Evolutionary conservation across 1,140 invertebrate species (phyloP).

Genomic region (Drosophila carrolli): DNA sequence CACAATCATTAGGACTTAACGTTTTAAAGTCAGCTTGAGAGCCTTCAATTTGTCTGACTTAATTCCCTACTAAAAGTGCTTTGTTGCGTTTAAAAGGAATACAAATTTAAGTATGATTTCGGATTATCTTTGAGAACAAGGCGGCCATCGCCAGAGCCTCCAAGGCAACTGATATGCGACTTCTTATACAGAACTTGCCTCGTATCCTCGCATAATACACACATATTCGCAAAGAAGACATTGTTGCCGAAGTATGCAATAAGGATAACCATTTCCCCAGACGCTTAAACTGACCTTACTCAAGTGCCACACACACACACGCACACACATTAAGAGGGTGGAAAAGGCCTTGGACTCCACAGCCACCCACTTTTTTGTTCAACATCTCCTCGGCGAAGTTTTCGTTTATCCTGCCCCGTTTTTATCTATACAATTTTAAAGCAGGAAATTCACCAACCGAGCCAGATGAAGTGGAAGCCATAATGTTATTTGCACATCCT

Average conservation of each 20-base stretch:
- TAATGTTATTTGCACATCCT: conserved; percentile 24
- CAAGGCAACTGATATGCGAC: conserved; percentile 33
- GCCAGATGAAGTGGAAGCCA: conserved; percentile 23
- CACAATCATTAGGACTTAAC: not conserved
- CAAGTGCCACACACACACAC: conserved; percentile 49
- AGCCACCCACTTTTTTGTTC: not conserved
- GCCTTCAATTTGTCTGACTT: too few species aligned
- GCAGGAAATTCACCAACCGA: not conserved
- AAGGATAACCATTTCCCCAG: conserved; percentile 79
- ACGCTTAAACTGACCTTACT: conserved; percentile 72
- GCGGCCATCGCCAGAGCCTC: conserved; percentile 1
- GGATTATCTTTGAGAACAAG: conserved; percentile 6
- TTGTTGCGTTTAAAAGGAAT: not conserved
- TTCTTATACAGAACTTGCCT: conserved; percentile 1
- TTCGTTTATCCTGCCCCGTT: not conserved
- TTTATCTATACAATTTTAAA: conserved; percentile 15
- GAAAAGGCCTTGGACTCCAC: conserved; percentile 17
- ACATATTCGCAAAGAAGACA: conserved; percentile 24
- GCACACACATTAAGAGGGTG: not conserved
- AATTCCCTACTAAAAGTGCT: not conserved
- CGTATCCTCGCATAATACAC: conserved; percentile 10
- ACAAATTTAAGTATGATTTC: conserved; percentile 12
- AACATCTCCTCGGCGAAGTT: not conserved
- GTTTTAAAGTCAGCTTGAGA: not conserved
- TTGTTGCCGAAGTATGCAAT: conserved; percentile 59